A percentile compares a stretch with the other conserved stretches of the same genome.
phyloP scores from a whole-genome alignment of 2,797 vertebrate genomes.

The Coracias cyanogaster region DNA sequence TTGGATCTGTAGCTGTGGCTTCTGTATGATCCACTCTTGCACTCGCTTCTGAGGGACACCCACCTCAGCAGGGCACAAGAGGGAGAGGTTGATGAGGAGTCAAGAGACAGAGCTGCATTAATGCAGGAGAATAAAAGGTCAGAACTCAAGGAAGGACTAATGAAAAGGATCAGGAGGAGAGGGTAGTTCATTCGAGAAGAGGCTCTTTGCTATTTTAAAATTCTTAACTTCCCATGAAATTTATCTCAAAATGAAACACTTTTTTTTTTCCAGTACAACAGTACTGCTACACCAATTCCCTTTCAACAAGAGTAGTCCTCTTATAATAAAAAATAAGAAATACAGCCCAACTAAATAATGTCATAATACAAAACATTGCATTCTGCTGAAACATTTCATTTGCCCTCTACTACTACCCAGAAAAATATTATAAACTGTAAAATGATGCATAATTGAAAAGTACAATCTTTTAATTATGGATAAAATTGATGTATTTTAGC shows the following conservation, averaged over 20 bases:
- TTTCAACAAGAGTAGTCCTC: not conserved
- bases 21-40: not conserved
- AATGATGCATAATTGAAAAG: not conserved
- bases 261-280: not conserved
- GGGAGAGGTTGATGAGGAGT: not conserved
- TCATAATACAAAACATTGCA: not conserved
- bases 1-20: not conserved
- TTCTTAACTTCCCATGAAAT: too few relatives aligned
- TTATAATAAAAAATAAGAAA: not conserved
- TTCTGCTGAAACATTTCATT: not conserved
- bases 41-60: not conserved
- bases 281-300: not conserved
- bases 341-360: not conserved
- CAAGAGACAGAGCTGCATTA: not conserved
- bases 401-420: not conserved
- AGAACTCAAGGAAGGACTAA: constrained; percentile 16
- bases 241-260: not conserved
- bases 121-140: constrained; percentile 14
- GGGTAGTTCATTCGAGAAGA: not conserved
- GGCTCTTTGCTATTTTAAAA: not conserved
- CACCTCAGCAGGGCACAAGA: not conserved
- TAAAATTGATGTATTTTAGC: not conserved
- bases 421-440: not conserved
- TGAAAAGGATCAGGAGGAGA: not conserved
- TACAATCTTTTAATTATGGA: not conserved